Percentiles rank a stretch among this genome's conserved stretches.
Evolutionary conservation across 2,113 vertebrate species (phyloP).

Genomic region (Azemiops feae): DNA sequence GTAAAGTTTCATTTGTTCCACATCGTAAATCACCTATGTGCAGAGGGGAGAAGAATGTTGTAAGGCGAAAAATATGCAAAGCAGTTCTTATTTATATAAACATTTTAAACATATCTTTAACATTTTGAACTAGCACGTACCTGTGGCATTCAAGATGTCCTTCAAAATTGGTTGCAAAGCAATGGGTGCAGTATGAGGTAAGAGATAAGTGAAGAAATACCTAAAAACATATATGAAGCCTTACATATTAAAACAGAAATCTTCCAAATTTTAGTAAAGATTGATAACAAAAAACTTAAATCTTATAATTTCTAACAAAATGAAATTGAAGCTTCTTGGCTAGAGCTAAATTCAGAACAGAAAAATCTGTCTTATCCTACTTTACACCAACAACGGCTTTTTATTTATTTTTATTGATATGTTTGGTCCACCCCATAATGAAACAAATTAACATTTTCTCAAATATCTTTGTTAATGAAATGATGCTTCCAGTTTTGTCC

Average conservation of each 20-base stretch:
- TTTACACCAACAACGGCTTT: not conserved
- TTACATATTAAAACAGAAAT: slow-evolving; percentile 25
- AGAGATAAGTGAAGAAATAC: slow-evolving; percentile 92
- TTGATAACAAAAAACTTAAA: not conserved
- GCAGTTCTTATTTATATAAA: not conserved
- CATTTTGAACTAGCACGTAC: slow-evolving; percentile 60
- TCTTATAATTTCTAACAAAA: not conserved
- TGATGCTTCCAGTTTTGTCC: not conserved
- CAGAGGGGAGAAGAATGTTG: slow-evolving; percentile 17
- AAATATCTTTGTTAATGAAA: not conserved
- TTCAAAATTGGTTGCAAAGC: slow-evolving; percentile 78
- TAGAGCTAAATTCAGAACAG: not conserved
- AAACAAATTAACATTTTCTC: not conserved
- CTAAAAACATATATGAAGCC: slow-evolving; percentile 64
- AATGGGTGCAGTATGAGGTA: slow-evolving; percentile 85
- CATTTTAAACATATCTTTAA: not conserved
- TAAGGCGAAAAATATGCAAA: not conserved
- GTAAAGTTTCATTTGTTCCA: slow-evolving; percentile 80
- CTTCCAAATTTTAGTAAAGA: slow-evolving; percentile 1
- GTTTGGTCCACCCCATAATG: not conserved
- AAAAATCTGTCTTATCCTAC: not conserved
- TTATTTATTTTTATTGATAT: not conserved
- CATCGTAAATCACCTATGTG: slow-evolving; percentile 80
- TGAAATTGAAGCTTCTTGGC: not conserved
- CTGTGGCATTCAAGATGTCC: slow-evolving; percentile 87